Evolutionary conservation across 1,140 invertebrate species (phyloP).

Genomic region (Procambarus clarkii): DNA sequence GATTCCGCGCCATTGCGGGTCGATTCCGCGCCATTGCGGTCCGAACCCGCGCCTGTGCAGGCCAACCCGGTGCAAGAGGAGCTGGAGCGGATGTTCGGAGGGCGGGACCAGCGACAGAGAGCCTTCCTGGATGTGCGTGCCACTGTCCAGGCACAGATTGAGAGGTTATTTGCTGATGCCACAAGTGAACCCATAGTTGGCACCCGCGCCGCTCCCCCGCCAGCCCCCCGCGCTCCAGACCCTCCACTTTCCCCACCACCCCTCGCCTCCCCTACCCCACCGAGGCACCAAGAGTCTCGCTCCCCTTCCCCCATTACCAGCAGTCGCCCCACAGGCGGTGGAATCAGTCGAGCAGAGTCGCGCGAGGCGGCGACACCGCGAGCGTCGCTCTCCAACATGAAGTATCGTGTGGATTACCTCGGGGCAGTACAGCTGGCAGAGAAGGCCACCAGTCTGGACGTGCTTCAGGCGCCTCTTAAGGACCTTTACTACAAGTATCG

Average conservation of each 20-base stretch:
- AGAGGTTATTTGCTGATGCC: constrained; percentile 89
- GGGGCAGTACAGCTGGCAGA: constrained; percentile 86
- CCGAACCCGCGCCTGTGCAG: constrained; percentile 19
- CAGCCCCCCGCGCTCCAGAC: constrained; percentile 60
- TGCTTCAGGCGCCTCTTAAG: constrained; percentile 87
- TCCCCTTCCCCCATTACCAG: constrained; percentile 8
- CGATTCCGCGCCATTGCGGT: constrained; percentile 15
- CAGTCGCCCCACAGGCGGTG: constrained; percentile 4
- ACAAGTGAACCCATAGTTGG: constrained; percentile 76
- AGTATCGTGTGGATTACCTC: constrained; percentile 83
- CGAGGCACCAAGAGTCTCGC: constrained; percentile 8
- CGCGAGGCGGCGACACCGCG: constrained; percentile 3
- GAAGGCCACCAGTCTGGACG: constrained; percentile 87
- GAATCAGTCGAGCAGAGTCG: constrained; percentile 5
- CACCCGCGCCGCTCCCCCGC: constrained; percentile 47
- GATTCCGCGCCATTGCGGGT: no score
- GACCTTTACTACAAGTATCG: constrained; percentile 85
- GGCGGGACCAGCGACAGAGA: constrained; percentile 69
- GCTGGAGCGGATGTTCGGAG: constrained; percentile 70
- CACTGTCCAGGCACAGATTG: constrained; percentile 88
- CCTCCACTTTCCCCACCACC: constrained; percentile 27
- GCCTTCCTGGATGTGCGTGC: constrained; percentile 72
- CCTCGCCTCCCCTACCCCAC: constrained; percentile 29
- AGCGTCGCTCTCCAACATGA: constrained; percentile 45
- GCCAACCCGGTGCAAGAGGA: constrained; percentile 61